Base-by-base conservation (phyloP, 1,140 invertebrate species). In the Drosophila seguyi region DNA sequence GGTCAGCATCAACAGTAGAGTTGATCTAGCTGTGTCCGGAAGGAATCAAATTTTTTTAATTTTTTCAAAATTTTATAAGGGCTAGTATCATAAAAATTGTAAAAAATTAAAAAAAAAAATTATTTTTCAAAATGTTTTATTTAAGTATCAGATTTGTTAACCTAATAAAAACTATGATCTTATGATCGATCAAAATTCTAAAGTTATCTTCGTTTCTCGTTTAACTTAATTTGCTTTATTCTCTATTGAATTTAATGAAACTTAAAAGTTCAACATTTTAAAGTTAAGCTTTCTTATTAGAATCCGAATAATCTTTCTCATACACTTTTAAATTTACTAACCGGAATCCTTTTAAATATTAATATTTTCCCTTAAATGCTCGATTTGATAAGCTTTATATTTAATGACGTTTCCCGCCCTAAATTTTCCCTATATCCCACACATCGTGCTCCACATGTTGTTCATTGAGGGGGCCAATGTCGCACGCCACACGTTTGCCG, bases 391-490 rank as follows among this genome's bases (percentile, higher is more conserved):
- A 20, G 18, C 8, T 22, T 22, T 36, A 34, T 53, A 36, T 36
- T 16, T 36, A 53, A 11, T 63, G 20, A 20, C 27, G 8, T 62
- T 67, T 48, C 34, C 29, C 13, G 31, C 25, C 25, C 55, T 18
- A 18, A 1, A 36, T 13, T 61, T 36, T 34, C 27, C n/a, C 16
- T 53, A 36, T 18, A 69, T 66, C 66, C 31, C 38, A 20, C 39
- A 45, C 61, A 47, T 45, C 20, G 29, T 56, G 52, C 22, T 27
- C 41, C 42, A 48, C 65, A 53, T 66, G 42, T 58, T 77, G 22
- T 50, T 61, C 39, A 34, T 16, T 38, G 67, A 78, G 50, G 61
- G 71, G 59, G 79, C 81, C 66, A 76, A 80, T 77, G 59, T 59
- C 61, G 41, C 77, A 81, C 58, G 58, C 66, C 73, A 60, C 63